Conservation (phyloP, 2,797 vertebrate genomes). For the Linurgus olivaceus region DNA sequence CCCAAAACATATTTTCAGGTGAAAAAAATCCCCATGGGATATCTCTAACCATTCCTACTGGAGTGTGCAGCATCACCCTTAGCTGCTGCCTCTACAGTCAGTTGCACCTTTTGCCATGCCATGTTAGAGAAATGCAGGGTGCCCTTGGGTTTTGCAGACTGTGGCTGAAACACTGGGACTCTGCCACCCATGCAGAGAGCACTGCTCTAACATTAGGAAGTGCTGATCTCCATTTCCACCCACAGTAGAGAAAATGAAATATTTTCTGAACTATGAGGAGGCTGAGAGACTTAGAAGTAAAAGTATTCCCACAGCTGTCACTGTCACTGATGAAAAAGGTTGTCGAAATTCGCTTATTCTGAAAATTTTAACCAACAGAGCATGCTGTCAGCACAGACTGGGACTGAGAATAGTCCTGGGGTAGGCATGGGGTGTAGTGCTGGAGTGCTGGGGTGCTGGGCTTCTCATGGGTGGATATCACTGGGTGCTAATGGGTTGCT, state of each 20-base stretch:
- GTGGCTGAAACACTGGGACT: neutral
- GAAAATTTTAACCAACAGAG: neutral
- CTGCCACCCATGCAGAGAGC: neutral
- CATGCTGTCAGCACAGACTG: neutral
- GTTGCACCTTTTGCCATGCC: neutral
- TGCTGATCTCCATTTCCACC: neutral
- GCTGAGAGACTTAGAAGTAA: neutral
- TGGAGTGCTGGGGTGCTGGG: neutral
- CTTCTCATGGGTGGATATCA: neutral
- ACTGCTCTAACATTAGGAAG: neutral
- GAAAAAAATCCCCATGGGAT: neutral
- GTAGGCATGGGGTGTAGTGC: accelerated
- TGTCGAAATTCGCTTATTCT: neutral
- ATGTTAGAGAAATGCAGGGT: neutral
- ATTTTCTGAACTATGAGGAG: neutral
- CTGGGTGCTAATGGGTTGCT: neutral
- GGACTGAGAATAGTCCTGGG: neutral
- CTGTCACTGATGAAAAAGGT: neutral
- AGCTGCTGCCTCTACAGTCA: neutral
- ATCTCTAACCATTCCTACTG: neutral
- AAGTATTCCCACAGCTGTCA: neutral
- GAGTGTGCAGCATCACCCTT: neutral
- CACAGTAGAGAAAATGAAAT: neutral
- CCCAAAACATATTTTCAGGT: neutral
- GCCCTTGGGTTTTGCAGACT: neutral